Base-by-base conservation (phyloP, 2,113 vertebrate species). In the Aptenodytes patagonicus region DNA sequence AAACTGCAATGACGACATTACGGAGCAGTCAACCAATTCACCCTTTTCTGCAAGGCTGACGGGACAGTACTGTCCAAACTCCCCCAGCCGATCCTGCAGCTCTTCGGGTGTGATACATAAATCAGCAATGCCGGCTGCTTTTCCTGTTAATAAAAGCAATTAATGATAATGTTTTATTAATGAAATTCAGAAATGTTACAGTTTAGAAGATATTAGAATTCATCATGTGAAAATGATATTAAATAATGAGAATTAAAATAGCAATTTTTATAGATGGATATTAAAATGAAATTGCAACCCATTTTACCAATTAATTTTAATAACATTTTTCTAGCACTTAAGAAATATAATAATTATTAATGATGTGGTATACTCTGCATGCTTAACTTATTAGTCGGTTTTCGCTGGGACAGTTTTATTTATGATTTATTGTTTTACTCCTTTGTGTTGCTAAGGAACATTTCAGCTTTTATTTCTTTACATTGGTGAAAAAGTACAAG, bases 31-130 rank as follows among this genome's bases (percentile, higher is more conserved):
- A 61, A 98, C 87, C 66, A 99, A 91, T 91, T 99, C 99, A 9
- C 90, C n/a, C 24, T 97, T 97, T 75, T 99, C 98, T 91, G 98
- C 99, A 78, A 99, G 97, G 93, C 98, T 99, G 73, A 99, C 98
- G 0, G 99, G 99, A 94, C 99, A 99, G 96, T 99, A 99, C 44
- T 98, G 98, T 17, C 95, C 98, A 97, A 99, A 99, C 91, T 99
- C 98, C 47, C 99, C 99, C 75, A 99, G 98, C 5, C 97, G 98
- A 73, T 88, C 76, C 75, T 97, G 93, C 90, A 99, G 97, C 91
- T 99, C 99, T 38, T 97, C 49, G 3, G 99, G 99, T 69, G 98
- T 99, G 96, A 99, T 98, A 29, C 99, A 99, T 84, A 99, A 91
- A 92, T 97, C 98, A 92, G 98, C 97, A 96, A 99, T 98, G 89